Evolutionary conservation across 1,140 invertebrate species (phyloP), one percentile per base, ranked within the genome.

Genomic region (Macrostomum lignano): DNA sequence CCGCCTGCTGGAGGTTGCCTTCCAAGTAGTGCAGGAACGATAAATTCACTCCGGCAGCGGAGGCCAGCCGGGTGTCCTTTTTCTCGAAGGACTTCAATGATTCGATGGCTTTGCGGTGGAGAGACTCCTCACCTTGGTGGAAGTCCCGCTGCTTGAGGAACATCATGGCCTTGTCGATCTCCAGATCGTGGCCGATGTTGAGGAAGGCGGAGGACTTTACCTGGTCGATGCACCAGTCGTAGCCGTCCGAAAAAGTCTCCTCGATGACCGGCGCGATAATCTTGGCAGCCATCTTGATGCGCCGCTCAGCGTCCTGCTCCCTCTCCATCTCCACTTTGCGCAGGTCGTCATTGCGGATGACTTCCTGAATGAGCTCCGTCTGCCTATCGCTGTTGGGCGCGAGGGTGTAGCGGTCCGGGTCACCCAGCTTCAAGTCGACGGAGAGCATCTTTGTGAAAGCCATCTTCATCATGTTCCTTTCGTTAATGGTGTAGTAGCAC

Each of bases 111-210:
- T 56, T 37, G 23, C 39, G 43, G 35, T 38, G 40, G 36, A 26
- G 36, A 15, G 34, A 25, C 5, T n/a, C n/a, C n/a, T n/a, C n/a
- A n/a, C 59, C 62, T 49, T 72, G 65, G 26, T 65, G 58, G 9
- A 81, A 67, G 45, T 86, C 72, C 37, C 73, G 69, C 52, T 77
- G 73, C 38, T 74, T 71, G 10, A 91, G 55, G 52, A 71, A 77
- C 47, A 78, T 75, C 30, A 82, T 68, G 0, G 78, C 79, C 57
- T 84, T 86, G 49, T 79, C 82, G 36, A 91, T 75, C 58, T 88
- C 78, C 33, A 88, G 59, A 53, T 84, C 77, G 42, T 73, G 72
- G 7, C 69, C 61, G 45, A 76, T 74, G 20, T 69, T 68, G 23
- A 14, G 13, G 11, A 14, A 17, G 4, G 13, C 6, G 3, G 31